phyloP scores from a whole-genome alignment of 2,113 vertebrate species.

The Fregata magnificens region DNA sequence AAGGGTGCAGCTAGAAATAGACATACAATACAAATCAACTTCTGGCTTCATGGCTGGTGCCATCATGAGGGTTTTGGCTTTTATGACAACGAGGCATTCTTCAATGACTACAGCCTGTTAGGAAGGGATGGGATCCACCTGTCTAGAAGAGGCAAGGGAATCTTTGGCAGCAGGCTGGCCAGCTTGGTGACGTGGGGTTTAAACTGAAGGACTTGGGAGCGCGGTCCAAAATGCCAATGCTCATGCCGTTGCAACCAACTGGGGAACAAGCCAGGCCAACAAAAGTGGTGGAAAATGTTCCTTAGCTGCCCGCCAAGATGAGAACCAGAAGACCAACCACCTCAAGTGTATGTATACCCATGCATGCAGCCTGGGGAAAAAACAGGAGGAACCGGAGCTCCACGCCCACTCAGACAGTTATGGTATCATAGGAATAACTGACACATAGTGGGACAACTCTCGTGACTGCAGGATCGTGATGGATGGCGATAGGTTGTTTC shows the following conservation, averaged over 20 bases:
- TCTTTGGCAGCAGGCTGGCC: neutral
- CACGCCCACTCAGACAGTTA: neutral
- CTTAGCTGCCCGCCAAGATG: neutral
- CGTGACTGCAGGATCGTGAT: neutral
- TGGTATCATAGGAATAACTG: neutral
- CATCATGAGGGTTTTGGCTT: neutral
- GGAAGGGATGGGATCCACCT: neutral
- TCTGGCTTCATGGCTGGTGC: neutral
- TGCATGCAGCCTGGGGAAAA: neutral
- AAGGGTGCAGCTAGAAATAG: neutral
- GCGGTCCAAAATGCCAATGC: neutral
- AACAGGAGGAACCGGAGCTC: neutral
- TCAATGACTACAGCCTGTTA: neutral
- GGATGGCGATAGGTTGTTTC: neutral
- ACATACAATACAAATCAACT: neutral
- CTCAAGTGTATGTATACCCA: neutral
- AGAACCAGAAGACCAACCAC: neutral
- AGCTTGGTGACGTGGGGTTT: neutral
- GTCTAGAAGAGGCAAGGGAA: neutral
- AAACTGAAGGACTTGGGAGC: neutral
- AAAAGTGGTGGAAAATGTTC: neutral
- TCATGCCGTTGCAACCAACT: neutral
- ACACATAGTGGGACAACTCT: neutral
- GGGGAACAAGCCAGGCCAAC: neutral
- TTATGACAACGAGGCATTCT: neutral